Evolutionary conservation across 2,797 vertebrate genomes (phyloP), one percentile per base, ranked within the genome.

Genomic region (Calcarius lapponicus): DNA sequence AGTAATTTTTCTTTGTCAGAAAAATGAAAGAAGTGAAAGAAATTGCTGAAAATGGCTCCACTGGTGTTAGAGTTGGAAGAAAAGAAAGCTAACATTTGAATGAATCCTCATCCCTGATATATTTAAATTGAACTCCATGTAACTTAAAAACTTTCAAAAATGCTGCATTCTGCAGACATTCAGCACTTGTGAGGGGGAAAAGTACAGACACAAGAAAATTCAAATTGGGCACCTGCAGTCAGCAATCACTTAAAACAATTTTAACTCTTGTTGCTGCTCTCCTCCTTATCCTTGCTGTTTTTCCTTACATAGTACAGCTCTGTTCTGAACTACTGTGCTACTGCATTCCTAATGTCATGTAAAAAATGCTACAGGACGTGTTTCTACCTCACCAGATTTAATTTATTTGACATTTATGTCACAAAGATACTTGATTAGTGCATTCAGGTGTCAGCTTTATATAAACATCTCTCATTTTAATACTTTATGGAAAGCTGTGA

Each of bases 321-420:
- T 93, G 34, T 82, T 93, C 47, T 73, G 84, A 88, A 4, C 19
- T 48, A 75, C 13, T 13, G 42, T 75, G 50, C 47, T 72, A 48
- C 73, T 84, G 47, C 81, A 71, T 92, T 96, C 78, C 48, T 90
- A 50, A 79, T 60, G 53, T n/a, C 17, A 45, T 36, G 43, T 64
- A 64, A 86, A 83, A 91, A 92, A 40, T 4, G 14, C 80, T 56
- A 73, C 32, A 60, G 74, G 71, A 91, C 45, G 36, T 34, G 56
- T 87, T 94, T 86, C 66, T 92, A 71, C 42, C 57, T 91, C 28
- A 53, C 64, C 38, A 54, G 26, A 5, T 81, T 69, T 83, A 75
- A 90, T 95, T 92, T 61, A 81, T 86, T 82, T 95, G 95, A 88
- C 86, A 67, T 72, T 84, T 67, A 57, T 80, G 67, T 90, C 88